phyloP scores from a whole-genome alignment of 2,113 vertebrate species.

The Tyto alba region DNA sequence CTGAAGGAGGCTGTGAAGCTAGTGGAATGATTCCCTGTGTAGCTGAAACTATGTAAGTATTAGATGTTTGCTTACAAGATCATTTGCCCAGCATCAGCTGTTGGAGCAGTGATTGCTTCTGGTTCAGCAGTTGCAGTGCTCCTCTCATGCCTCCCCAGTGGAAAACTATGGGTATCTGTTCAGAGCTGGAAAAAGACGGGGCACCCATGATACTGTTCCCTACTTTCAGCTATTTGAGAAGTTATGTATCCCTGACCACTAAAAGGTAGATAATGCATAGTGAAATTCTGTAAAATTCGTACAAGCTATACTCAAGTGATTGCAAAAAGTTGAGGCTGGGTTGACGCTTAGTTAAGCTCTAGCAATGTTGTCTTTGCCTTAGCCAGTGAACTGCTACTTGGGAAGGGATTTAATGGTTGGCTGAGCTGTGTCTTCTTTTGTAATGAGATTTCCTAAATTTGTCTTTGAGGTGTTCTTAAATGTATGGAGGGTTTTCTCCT shows the following conservation, averaged over 20 bases:
- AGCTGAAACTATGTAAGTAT: constrained; percentile 34
- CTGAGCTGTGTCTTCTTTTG: background rate
- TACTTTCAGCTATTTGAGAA: background rate
- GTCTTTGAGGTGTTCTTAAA: background rate
- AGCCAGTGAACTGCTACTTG: background rate
- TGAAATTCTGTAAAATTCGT: background rate
- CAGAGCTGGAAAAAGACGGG: background rate
- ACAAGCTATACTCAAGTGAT: background rate
- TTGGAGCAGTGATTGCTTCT: background rate
- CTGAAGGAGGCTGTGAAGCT: background rate
- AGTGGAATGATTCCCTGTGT: constrained; percentile 31
- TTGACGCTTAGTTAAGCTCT: background rate
- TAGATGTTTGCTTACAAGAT: background rate
- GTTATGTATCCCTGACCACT: background rate
- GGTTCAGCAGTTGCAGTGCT: background rate
- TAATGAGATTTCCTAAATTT: background rate
- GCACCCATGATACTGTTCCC: background rate
- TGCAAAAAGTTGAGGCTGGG: background rate
- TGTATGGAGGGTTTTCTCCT: background rate
- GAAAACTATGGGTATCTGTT: background rate
- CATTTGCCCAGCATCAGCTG: background rate
- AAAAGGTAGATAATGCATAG: background rate
- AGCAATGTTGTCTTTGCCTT: background rate
- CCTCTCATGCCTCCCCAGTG: rapidly evolving
- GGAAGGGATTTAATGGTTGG: background rate